These are phyloP conservation scores for Lethrus apterus DNA, from an alignment of 1,140 invertebrate species.

Conservation along the genomic window DNA sequence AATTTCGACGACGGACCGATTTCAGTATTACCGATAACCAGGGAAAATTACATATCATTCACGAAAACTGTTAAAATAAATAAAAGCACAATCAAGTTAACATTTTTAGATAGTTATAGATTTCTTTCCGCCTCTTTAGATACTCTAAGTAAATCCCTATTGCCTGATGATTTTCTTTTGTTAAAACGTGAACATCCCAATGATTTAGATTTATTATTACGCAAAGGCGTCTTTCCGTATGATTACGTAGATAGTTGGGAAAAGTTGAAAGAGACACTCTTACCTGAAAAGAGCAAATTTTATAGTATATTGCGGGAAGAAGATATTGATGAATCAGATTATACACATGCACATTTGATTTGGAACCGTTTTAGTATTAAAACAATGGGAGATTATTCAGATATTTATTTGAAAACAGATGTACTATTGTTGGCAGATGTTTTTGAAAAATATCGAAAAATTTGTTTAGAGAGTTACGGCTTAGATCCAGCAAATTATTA, in stretches of 20 bases:
- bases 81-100: no score
- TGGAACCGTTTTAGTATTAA: slow-evolving; percentile 40
- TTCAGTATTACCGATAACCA: slow-evolving; percentile 36
- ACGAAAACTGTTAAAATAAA: slow-evolving; percentile 22
- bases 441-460: slow-evolving; percentile 40
- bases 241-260: slow-evolving; percentile 27
- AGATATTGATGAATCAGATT: slow-evolving; percentile 31
- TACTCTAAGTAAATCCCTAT: no score
- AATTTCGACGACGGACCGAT: slow-evolving; percentile 28
- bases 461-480: slow-evolving; percentile 30
- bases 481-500: slow-evolving; percentile 38
- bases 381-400: slow-evolving; percentile 39
- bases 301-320: slow-evolving; percentile 35
- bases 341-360: slow-evolving; percentile 35
- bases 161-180: no score
- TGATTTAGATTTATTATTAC: slow-evolving; percentile 26
- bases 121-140: no score
- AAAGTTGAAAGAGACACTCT: slow-evolving; percentile 27
- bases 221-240: slow-evolving; percentile 34
- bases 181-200: no score
- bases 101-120: no score
- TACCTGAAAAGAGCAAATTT: no score
- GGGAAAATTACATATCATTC: slow-evolving; percentile 34
- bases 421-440: slow-evolving; percentile 40
- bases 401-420: slow-evolving; percentile 41